Evolutionary conservation across 2,113 vertebrate genomes (phyloP).

Genomic region (Sprattus sprattus): DNA sequence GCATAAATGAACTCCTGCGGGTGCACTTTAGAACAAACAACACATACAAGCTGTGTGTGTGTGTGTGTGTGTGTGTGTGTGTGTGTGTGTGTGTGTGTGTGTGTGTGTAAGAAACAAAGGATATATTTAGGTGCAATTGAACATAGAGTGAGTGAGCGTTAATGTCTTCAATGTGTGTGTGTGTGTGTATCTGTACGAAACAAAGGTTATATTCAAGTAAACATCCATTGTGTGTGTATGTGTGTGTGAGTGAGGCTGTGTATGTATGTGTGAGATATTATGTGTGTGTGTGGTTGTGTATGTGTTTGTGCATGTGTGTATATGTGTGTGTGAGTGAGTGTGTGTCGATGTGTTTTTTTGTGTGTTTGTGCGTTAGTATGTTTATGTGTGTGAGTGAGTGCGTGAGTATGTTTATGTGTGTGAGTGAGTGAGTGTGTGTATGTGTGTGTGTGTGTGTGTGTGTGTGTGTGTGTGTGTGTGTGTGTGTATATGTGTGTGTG

Average conservation of each 20-base stretch:
- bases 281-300: too few relatives aligned
- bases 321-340: too few relatives aligned
- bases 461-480: too few relatives aligned
- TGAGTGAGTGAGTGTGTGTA: too few relatives aligned
- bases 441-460: not conserved
- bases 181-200: not conserved
- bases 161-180: not conserved
- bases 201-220: not conserved
- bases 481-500: not conserved
- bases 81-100: not conserved
- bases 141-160: too few relatives aligned
- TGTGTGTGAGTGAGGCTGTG: too few relatives aligned
- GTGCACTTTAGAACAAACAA: not conserved
- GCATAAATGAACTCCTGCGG: not conserved
- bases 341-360: not conserved
- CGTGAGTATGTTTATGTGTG: too few relatives aligned
- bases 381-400: not conserved
- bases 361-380: too few relatives aligned
- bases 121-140: too few relatives aligned
- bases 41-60: not conserved
- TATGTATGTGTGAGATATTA: too few relatives aligned
- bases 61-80: not conserved
- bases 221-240: too few relatives aligned
- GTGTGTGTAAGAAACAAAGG: not conserved
- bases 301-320: too few relatives aligned